Evolutionary conservation across 2,888 invertebrate species (phyloP).

Genomic region (Agrotis ipsilon): DNA sequence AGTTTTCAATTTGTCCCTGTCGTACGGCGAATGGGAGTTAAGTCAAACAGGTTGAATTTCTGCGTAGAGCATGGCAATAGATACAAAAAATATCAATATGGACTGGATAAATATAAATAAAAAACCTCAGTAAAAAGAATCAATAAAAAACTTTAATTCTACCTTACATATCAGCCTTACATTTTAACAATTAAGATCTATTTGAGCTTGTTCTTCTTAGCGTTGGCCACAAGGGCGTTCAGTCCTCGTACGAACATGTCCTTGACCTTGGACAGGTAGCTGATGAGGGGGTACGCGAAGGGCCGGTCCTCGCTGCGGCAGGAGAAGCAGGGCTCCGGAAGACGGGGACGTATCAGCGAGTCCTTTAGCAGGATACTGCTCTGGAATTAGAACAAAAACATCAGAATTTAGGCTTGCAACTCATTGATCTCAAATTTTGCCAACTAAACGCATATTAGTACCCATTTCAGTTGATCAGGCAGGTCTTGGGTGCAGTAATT

Average conservation of each 20-base stretch:
- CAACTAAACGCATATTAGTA: too few relatives aligned
- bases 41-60: too few relatives aligned
- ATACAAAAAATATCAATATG: neutral
- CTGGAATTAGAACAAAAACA: conserved; percentile 70
- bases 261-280: conserved; percentile 78
- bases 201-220: conserved; percentile 69
- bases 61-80: too few relatives aligned
- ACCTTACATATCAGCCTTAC: conserved; percentile 15
- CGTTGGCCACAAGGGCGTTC: conserved; percentile 72
- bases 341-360: conserved; percentile 76
- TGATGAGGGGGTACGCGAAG: conserved; percentile 78
- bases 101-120: conserved; percentile 1
- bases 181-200: conserved; percentile 19
- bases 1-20: too few relatives aligned
- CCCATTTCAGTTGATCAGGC: too few relatives aligned
- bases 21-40: neutral
- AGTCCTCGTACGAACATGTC: conserved; percentile 77
- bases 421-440: too few relatives aligned
- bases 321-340: conserved; percentile 79
- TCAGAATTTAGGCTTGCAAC: neutral
- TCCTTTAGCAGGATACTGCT: conserved; percentile 77
- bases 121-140: conserved; percentile 3
- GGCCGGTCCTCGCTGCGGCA: conserved; percentile 81
- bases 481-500: too few relatives aligned
- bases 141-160: conserved; percentile 25